Conservation (phyloP, 2,888 invertebrate species). For the Trachelus troglodyta region DNA sequence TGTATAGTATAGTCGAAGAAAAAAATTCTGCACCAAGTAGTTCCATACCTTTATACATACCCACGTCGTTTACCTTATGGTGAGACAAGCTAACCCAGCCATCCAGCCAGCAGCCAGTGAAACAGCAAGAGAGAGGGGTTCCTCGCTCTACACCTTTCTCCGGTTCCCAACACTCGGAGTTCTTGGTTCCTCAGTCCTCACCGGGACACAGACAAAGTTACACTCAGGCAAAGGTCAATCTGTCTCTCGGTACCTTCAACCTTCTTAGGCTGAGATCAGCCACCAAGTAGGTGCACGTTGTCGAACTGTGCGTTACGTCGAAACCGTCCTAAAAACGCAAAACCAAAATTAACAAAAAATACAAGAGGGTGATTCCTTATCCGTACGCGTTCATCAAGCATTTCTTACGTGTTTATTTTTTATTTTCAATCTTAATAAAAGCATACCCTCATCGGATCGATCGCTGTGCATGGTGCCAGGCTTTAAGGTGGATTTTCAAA, state of each 20-base stretch:
- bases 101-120: constrained; percentile 9
- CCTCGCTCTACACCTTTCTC: constrained; percentile 51
- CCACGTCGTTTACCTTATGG: not conserved
- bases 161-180: constrained; percentile 51
- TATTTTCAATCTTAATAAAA: not conserved
- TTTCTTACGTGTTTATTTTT: not conserved
- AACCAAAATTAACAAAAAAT: no score
- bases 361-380: no score
- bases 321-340: no score
- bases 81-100: not conserved
- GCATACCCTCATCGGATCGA: not conserved
- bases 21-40: no score
- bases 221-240: constrained; percentile 52
- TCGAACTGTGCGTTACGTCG: no score
- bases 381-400: no score
- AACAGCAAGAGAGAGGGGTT: constrained; percentile 22
- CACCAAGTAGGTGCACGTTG: no score
- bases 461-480: constrained; percentile 23
- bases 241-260: constrained; percentile 20
- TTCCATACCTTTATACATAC: no score
- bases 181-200: constrained; percentile 55
- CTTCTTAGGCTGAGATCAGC: not conserved
- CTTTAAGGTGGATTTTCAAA: not conserved
- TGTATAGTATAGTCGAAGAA: no score
- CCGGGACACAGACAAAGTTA: constrained; percentile 58